These are phyloP conservation scores for Phacellophora camtschatica DNA, from an alignment of 30 jellyfish, hydroid and myxozoan species.

Conservation along the genomic window DNA sequence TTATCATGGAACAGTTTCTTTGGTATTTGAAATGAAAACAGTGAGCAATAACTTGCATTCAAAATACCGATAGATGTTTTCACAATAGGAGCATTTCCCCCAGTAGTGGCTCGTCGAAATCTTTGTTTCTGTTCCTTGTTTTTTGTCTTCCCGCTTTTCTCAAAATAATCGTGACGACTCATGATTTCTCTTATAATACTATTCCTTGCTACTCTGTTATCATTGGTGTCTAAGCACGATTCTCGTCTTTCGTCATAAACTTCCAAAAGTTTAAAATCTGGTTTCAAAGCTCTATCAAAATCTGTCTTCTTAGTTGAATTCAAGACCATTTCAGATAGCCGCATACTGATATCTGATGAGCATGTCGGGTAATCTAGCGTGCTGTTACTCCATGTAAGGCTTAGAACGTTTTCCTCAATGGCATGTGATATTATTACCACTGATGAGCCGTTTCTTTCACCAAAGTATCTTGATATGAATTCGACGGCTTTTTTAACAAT, in stretches of 20 bases:
- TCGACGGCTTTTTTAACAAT: neutral
- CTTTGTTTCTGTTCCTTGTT: neutral
- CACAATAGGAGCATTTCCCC: conserved; percentile 14
- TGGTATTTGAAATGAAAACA: conserved; percentile 31
- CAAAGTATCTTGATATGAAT: neutral
- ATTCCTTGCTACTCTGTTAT: neutral
- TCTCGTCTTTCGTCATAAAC: conserved; percentile 7
- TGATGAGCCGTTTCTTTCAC: neutral
- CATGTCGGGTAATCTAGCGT: conserved; percentile 7
- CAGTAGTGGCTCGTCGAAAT: neutral
- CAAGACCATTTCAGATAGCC: neutral
- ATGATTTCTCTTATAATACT: neutral
- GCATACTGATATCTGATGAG: neutral
- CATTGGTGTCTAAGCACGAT: neutral
- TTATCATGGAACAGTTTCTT: conserved; percentile 29
- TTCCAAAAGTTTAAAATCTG: neutral
- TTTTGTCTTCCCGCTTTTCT: no score
- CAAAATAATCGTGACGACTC: neutral
- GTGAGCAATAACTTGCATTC: conserved; percentile 56
- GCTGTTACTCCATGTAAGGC: conserved; percentile 15
- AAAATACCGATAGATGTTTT: neutral
- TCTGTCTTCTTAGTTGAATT: neutral
- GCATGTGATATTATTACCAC: neutral
- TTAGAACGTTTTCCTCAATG: neutral
- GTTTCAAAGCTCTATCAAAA: neutral